Evolutionary conservation across 2,113 vertebrate species (phyloP).

Genomic region (Hippolais icterina): DNA sequence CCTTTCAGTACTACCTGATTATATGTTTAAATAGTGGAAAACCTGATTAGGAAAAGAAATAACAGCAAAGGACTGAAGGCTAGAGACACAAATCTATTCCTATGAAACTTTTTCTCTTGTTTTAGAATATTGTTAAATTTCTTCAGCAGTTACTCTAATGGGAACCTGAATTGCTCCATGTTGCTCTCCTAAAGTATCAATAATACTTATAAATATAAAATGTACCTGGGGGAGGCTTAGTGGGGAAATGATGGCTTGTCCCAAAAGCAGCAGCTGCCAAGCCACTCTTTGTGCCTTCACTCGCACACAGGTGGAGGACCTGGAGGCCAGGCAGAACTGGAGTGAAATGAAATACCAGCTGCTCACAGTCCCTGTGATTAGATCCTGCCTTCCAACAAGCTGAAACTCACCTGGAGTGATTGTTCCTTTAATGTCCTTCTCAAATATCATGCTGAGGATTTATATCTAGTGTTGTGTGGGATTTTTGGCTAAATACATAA

Average conservation of each 20-base stretch:
- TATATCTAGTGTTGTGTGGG: neutral
- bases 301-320: neutral
- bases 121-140: neutral
- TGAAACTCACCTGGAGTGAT: neutral
- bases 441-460: neutral
- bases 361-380: neutral
- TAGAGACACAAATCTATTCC: neutral
- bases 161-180: neutral
- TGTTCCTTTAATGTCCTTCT: neutral
- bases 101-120: neutral
- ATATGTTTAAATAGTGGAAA: neutral
- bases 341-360: neutral
- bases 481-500: neutral
- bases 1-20: neutral
- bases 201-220: neutral
- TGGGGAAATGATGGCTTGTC: neutral
- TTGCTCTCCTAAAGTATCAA: neutral
- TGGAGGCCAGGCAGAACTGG: neutral
- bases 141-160: neutral
- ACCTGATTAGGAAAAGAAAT: neutral
- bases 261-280: neutral
- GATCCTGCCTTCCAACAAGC: neutral
- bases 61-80: neutral
- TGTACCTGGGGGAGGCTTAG: neutral
- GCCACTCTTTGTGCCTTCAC: neutral